A percentile compares a stretch with the other conserved stretches of the same genome.
Evolutionary conservation across 2,797 vertebrate genomes (phyloP).

Genomic region (Anguilla pacifica): DNA sequence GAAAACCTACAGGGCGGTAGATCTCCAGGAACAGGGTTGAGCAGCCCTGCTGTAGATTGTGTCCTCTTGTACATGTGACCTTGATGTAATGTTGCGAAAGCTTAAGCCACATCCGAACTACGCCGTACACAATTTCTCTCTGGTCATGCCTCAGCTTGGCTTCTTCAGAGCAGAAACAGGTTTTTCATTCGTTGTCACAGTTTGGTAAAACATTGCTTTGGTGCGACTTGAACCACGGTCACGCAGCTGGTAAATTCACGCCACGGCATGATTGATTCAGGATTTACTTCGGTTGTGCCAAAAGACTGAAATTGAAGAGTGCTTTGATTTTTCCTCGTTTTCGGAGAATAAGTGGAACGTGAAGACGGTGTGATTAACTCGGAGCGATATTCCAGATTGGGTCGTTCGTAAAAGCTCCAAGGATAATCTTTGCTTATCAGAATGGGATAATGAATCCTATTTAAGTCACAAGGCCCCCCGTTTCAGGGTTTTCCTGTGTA

Average conservation of each 20-base stretch:
- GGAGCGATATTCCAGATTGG: background rate
- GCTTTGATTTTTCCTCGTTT: background rate
- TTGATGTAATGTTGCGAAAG: background rate
- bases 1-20: too few species aligned
- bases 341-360: slow-evolving; percentile 2
- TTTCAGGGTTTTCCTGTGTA: slow-evolving; percentile 1
- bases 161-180: background rate
- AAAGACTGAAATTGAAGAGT: background rate
- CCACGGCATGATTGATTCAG: background rate
- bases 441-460: slow-evolving; percentile 9
- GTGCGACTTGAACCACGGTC: background rate
- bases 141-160: background rate
- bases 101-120: background rate
- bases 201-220: background rate
- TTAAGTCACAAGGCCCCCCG: background rate
- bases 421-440: slow-evolving; percentile 11
- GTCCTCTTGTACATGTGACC: background rate
- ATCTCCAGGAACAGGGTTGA: too few species aligned
- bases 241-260: background rate
- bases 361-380: slow-evolving; percentile 7
- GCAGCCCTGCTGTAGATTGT: background rate
- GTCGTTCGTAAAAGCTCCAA: slow-evolving; percentile 10
- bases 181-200: background rate
- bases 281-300: background rate
- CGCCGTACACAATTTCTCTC: background rate